These are phyloP conservation scores for Mormoops blainvillei DNA, from an alignment of 2,113 vertebrate genomes.

Conservation along the genomic window DNA sequence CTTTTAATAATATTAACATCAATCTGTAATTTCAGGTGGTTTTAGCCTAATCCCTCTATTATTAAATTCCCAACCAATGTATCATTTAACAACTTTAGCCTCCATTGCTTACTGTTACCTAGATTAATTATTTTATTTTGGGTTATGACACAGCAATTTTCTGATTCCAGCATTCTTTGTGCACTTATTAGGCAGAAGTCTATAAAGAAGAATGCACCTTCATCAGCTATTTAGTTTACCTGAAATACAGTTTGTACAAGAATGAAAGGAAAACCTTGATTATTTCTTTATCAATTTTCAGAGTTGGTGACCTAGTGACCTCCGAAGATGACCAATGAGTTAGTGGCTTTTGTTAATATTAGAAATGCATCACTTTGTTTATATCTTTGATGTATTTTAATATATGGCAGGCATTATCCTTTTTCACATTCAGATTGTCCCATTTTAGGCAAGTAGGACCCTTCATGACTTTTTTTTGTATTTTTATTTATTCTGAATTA, in stretches of 20 bases:
- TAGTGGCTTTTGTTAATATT: neutral
- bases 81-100: neutral
- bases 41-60: neutral
- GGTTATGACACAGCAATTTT: neutral
- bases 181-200: neutral
- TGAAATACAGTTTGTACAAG: conserved; percentile 12
- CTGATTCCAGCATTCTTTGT: conserved; percentile 17
- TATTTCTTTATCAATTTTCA: conserved; percentile 23
- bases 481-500: conserved; percentile 15
- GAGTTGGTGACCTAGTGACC: neutral
- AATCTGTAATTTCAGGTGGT: neutral
- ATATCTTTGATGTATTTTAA: neutral
- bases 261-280: neutral
- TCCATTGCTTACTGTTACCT: neutral
- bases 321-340: neutral
- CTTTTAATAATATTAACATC: conserved; percentile 25
- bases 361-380: neutral
- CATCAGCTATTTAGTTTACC: neutral
- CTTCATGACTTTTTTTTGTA: neutral
- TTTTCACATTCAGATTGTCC: neutral
- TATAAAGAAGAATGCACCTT: neutral
- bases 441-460: neutral
- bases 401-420: neutral
- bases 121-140: neutral
- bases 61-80: neutral